These are phyloP conservation scores for Pammene fasciana DNA, from an alignment of 2,888 invertebrate genomes.

Conservation along the genomic window DNA sequence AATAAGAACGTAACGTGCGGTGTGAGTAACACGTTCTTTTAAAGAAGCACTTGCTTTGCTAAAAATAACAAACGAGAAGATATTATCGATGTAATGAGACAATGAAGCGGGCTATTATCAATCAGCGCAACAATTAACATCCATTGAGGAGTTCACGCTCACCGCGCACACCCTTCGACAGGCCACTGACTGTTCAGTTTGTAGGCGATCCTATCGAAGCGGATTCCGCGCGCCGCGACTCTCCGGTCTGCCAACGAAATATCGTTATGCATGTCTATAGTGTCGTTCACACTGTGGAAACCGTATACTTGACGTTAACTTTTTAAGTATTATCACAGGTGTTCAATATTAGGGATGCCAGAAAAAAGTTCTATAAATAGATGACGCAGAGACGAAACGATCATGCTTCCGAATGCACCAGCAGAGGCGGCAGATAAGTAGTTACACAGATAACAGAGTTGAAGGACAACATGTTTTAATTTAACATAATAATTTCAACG, in stretches of 20 bases:
- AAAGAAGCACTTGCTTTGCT: conserved; percentile 13
- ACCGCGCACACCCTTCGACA: conserved; percentile 30
- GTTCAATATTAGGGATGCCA: conserved; percentile 18
- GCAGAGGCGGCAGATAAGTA: not conserved
- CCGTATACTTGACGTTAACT: too few relatives aligned
- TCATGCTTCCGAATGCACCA: conserved; percentile 14
- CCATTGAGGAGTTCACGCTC: conserved; percentile 37
- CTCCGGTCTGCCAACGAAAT: too few relatives aligned
- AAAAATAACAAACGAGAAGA: conserved; percentile 15
- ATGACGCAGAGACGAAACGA: conserved; percentile 6
- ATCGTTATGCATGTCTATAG: too few relatives aligned
- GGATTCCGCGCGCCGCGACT: too few relatives aligned
- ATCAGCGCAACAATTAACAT: conserved; percentile 34
- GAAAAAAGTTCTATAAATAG: conserved; percentile 24
- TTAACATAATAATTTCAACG: not conserved
- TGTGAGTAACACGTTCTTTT: not conserved
- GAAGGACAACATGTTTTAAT: conserved; percentile 15
- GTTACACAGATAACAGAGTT: conserved; percentile 22
- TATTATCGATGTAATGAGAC: conserved; percentile 28
- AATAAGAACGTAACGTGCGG: not conserved
- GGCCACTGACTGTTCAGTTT: conserved; percentile 13
- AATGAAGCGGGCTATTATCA: conserved; percentile 34
- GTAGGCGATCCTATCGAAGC: not conserved
- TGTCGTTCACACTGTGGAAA: too few relatives aligned
- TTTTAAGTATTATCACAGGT: conserved; percentile 35